Base-by-base conservation (phyloP, 2,888 invertebrate genomes). In the Furcula furcula region DNA sequence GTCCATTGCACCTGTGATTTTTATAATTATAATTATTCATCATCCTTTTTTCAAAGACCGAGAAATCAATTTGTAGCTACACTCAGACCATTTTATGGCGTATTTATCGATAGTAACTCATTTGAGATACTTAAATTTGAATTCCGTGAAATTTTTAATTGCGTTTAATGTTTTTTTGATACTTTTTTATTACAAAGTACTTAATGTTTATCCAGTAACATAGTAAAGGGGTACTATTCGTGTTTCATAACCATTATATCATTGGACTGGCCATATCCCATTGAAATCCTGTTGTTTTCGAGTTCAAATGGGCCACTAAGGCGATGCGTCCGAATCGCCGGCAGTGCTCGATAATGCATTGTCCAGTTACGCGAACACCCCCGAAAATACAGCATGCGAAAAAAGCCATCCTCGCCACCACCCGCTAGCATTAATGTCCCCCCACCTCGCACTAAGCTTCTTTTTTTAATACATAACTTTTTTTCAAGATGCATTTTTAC, bases 381-480 rank as follows among this genome's bases (percentile, higher is more conserved):
- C 87, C 86, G 76, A 85, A 87, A 86, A 87, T 86, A 79, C 81
- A 80, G 85, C 83, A 80, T 73, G 83, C 82, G 86, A 87, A 86
- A 87, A 88, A 87, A 83, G 76, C 76, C 76, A 74, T 79, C 77
- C 81, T 64, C 77, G 56, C 85, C 80, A 75, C 86, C 86, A 72
- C 85, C 85, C 83, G 68, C 70, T 55, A 56, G 74, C 79, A 77
- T 81, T 85, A 85, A 83, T 82, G 81, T 76, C 83, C 83, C 85
- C 83, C 87, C 76, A 73, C 83, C 79, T 80, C 84, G 85, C 81
- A 86, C 87, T 85, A 84, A 85, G 79, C 79, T 84, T 87, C 87
- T 87, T 88, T 88, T 88, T 88, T 88, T 83, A 87, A 88, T 87
- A 87, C 88, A 88, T 88, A 88, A 88, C 88, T 88, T 88, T 88